A percentile compares a stretch with the other conserved stretches of the same genome.
These are phyloP conservation scores for Condylostylus longicornis DNA, from an alignment of 1,140 invertebrate species.

Conservation along the genomic window DNA sequence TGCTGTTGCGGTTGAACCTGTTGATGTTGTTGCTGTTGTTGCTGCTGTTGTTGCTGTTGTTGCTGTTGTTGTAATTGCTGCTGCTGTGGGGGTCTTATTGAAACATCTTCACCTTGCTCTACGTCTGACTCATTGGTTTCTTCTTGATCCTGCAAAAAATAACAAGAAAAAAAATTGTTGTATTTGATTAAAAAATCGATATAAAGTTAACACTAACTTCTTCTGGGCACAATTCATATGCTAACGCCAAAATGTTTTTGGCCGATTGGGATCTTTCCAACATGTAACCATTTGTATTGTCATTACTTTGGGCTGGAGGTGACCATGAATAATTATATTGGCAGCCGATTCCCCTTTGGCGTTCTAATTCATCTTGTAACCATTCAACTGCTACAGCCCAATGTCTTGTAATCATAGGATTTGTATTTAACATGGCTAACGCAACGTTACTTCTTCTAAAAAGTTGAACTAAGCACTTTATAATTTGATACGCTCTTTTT, in stretches of 20 bases:
- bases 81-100: slow-evolving; percentile 4
- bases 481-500: slow-evolving; percentile 91
- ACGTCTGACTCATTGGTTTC: slow-evolving; percentile 30
- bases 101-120: slow-evolving; percentile 21
- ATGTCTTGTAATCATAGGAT: slow-evolving; percentile 63
- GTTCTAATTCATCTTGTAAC: slow-evolving; percentile 86
- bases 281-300: slow-evolving; percentile 89
- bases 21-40: slow-evolving; percentile 6
- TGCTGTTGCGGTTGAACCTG: not conserved
- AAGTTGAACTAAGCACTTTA: slow-evolving; percentile 84
- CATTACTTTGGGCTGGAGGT: slow-evolving; percentile 84
- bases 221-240: slow-evolving; percentile 66
- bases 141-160: slow-evolving; percentile 20
- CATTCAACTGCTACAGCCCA: slow-evolving; percentile 82
- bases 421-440: slow-evolving; percentile 57
- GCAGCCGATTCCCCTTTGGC: slow-evolving; percentile 38
- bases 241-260: slow-evolving; percentile 71
- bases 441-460: slow-evolving; percentile 70
- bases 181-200: not conserved
- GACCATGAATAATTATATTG: slow-evolving; percentile 83
- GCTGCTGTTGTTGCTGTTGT: slow-evolving; percentile 3
- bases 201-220: slow-evolving; percentile 37
- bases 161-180: slow-evolving; percentile 1
- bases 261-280: slow-evolving; percentile 88
- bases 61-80: slow-evolving; percentile 1